Evolutionary conservation across 2,888 invertebrate genomes (phyloP), one percentile per base, ranked within the genome.

Genomic region (Agriopis marginaria): DNA sequence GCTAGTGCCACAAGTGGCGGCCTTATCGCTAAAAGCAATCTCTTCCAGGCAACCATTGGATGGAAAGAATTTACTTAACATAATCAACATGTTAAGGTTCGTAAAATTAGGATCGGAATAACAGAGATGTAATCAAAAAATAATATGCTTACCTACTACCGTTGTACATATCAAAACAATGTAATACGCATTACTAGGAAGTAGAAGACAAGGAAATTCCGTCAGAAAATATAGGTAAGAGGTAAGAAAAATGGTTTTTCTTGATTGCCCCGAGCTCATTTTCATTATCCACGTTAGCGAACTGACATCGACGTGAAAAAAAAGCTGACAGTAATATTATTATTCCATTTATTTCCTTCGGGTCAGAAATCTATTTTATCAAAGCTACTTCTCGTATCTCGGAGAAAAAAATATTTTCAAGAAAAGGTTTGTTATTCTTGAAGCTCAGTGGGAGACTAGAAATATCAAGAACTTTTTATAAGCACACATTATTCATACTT

Each of bases 401-500:
- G 7, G 40, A 32, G 49, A 50, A 66, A 61, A 61, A 47, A 61
- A 7, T 17, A 60, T 53, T 60, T 66, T 44, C 39, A 45, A 39
- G 42, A 58, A 44, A 50, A 42, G 14, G 58, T 61, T 61, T 55
- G 32, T 58, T 65, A 65, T 59, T 58, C 9, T 42, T 40, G 53
- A 60, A 53, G 45, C 62, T 32, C 42, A 3, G 14, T 45, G 5
- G 1, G 39, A 56, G 58, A 45, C 53, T 63, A 53, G 44, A 53
- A 51, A 68, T 68, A 68, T 62, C 42, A 67, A 17, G 63, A 63
- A 68, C 58, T 68, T 63, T 58, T 58, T 47, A 58, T 32, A 63
- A 45, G 17, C 53, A 40, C 59, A 59, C 59, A 68, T 68, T 68
- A 68, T 63, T 68, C 63, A 68, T 68, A 54, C 68, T 68, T 67